phyloP scores from a whole-genome alignment of 2,113 vertebrate genomes.

The Oophaga pumilio region DNA sequence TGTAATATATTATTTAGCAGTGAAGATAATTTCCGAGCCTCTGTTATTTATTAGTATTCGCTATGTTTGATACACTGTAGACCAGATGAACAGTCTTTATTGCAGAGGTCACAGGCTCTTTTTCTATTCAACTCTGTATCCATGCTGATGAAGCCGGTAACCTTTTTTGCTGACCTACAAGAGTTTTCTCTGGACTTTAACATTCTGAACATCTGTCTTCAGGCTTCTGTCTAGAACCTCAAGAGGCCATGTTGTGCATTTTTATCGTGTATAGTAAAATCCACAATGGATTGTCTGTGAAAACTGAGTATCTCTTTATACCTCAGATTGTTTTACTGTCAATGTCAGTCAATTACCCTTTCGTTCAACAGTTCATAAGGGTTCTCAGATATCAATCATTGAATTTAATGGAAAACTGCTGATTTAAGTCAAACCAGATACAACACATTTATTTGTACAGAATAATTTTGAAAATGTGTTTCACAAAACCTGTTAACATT shows the following conservation, averaged over 20 bases:
- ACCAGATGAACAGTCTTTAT: slow-evolving; percentile 27
- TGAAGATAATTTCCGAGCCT: slow-evolving; percentile 3
- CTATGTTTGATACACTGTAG: neutral
- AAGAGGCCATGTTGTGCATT: slow-evolving; percentile 52
- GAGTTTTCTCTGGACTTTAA: slow-evolving; percentile 55
- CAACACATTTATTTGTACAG: slow-evolving; percentile 48
- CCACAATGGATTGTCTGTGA: slow-evolving; percentile 46
- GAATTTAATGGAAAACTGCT: slow-evolving; percentile 55
- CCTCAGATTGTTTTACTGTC: slow-evolving; percentile 56
- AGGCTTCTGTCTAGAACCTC: slow-evolving; percentile 45
- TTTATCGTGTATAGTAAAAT: slow-evolving; percentile 57
- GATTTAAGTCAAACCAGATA: slow-evolving; percentile 55
- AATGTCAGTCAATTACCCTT: slow-evolving; percentile 59
- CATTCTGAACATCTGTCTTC: slow-evolving; percentile 58
- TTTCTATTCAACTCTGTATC: slow-evolving; percentile 3
- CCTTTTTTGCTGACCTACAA: slow-evolving; percentile 56
- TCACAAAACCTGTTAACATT: slow-evolving; percentile 42
- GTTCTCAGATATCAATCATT: slow-evolving; percentile 55
- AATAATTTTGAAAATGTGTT: slow-evolving; percentile 38
- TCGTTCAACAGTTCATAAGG: slow-evolving; percentile 55
- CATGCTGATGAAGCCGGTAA: slow-evolving; percentile 45
- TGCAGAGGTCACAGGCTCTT: slow-evolving; percentile 33
- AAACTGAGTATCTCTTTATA: slow-evolving; percentile 56
- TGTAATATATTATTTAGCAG: slow-evolving; percentile 30
- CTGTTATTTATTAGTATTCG: slow-evolving; percentile 31